Base-by-base conservation (phyloP, 2,113 vertebrate genomes). In the Podarcis cretensis region DNA sequence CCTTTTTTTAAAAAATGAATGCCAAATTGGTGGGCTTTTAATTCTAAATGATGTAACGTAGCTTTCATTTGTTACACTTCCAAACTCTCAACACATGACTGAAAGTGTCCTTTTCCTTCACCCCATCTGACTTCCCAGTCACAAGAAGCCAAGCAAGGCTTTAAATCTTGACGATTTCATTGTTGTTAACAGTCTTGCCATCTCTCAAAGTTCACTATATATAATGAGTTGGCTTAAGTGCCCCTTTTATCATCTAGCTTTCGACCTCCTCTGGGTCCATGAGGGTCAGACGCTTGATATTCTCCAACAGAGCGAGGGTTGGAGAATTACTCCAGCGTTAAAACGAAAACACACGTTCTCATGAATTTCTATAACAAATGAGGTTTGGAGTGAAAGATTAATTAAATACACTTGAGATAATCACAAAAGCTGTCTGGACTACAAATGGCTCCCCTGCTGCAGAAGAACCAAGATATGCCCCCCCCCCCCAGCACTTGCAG, bases 391-490 rank as follows among this genome's bases (percentile, higher is more conserved):
- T 63, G 54, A 83, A 73, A 57, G 76, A 75, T 88, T 88, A 88
- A 83, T 76, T 66, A 88, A 76, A 83, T 65, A 48, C 57, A 83
- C 81, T 88, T 83, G 40, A 68, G 37, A 88, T 83, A 27, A 83
- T 83, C 57, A 83, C 63, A 77, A 66, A 88, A 88, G 59, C 81
- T 27, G n/a, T 40, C 65, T 76, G 63, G n/a, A 16, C 21, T 57
- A 37, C 63, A 78, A 30, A 83, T 63, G 63, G 8, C 20, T 76
- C 37, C 40, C 76, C 79, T 86, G 63, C 71, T 82, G 75, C 65
- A 85, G 69, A 86, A 79, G 65, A 37, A n/a, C 32, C 57, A 68
- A 78, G 25, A 54, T 20, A 37, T 43, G 27, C 37, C 13, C n/a
- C 21, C 27, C n/a, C 59, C 27, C 37, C 13, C 20, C 13, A 76